phyloP scores from a whole-genome alignment of 1,140 invertebrate genomes.

The Ruditapes philippinarum region DNA sequence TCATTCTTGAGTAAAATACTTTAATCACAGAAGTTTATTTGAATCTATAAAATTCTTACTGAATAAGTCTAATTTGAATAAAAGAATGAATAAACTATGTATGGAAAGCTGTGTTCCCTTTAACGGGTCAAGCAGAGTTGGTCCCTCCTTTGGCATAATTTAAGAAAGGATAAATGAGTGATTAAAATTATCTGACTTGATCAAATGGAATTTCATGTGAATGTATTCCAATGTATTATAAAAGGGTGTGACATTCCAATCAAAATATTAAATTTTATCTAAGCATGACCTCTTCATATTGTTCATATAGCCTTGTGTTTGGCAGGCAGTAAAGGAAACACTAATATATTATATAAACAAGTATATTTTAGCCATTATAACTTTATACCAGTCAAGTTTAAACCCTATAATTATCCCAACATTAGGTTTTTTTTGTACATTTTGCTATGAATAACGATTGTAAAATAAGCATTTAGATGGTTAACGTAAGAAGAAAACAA shows the following conservation, averaged over 20 bases:
- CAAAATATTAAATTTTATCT: slow-evolving; percentile 6
- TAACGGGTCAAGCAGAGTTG: no score
- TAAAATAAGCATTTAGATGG: neutral
- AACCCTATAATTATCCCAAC: slow-evolving; percentile 9
- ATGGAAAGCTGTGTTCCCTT: no score
- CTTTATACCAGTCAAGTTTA: neutral
- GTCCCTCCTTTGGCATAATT: slow-evolving; percentile 11
- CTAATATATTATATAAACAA: slow-evolving; percentile 17
- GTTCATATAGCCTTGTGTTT: neutral
- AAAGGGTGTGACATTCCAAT: slow-evolving; percentile 15
- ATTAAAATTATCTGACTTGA: neutral
- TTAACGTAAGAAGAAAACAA: neutral
- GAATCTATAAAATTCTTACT: no score
- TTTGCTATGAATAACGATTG: neutral
- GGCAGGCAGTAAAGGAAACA: neutral
- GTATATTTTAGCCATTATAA: neutral
- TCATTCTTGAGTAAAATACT: no score
- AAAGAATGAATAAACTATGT: no score
- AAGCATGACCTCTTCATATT: neutral
- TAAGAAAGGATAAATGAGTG: neutral
- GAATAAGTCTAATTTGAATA: no score
- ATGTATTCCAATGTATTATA: neutral
- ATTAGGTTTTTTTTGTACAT: neutral
- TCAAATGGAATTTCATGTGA: neutral
- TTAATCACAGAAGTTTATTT: no score